phyloP scores from a whole-genome alignment of 2,797 vertebrate genomes.

The Ambastaia sidthimunki region DNA sequence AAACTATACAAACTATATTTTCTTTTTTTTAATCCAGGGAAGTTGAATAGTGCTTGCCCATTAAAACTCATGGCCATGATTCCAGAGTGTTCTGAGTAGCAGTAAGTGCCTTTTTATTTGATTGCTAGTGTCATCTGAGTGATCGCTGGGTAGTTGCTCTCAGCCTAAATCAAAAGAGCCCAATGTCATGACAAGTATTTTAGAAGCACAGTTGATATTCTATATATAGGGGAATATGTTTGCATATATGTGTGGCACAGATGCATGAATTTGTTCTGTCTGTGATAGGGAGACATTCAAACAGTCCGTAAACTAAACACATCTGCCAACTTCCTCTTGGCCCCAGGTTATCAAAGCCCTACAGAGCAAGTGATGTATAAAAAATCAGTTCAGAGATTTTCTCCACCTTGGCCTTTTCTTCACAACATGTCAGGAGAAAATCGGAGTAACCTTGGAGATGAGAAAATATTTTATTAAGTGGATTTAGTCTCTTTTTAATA shows the following conservation, averaged over 20 bases:
- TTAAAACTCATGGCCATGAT: background rate
- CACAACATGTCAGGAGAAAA: slow-evolving; percentile 9
- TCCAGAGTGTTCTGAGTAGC: background rate
- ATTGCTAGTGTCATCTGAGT: slow-evolving; percentile 2
- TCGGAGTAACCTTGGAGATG: slow-evolving; percentile 45
- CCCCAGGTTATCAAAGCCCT: slow-evolving; percentile 59
- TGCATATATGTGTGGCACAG: slow-evolving; percentile 28
- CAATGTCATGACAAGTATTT: background rate
- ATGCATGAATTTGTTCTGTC: slow-evolving; percentile 17
- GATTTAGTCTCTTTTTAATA: slow-evolving; percentile 25
- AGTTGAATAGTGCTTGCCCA: background rate
- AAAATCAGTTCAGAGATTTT: slow-evolving; percentile 39
- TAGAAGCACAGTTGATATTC: slow-evolving; percentile 56
- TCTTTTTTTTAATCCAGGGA: background rate
- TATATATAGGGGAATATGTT: slow-evolving; percentile 40
- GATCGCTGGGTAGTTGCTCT: background rate
- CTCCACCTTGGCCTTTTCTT: slow-evolving; percentile 29
- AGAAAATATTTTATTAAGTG: slow-evolving; percentile 42
- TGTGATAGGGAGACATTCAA: slow-evolving; percentile 51
- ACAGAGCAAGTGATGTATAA: slow-evolving; percentile 53
- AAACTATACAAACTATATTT: too few species aligned
- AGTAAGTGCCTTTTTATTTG: background rate
- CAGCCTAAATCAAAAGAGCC: background rate
- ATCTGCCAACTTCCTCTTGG: slow-evolving; percentile 62
- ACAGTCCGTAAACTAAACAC: slow-evolving; percentile 60